phyloP scores from a whole-genome alignment of 2,888 invertebrate genomes.

The Drosophila kanekoi region DNA sequence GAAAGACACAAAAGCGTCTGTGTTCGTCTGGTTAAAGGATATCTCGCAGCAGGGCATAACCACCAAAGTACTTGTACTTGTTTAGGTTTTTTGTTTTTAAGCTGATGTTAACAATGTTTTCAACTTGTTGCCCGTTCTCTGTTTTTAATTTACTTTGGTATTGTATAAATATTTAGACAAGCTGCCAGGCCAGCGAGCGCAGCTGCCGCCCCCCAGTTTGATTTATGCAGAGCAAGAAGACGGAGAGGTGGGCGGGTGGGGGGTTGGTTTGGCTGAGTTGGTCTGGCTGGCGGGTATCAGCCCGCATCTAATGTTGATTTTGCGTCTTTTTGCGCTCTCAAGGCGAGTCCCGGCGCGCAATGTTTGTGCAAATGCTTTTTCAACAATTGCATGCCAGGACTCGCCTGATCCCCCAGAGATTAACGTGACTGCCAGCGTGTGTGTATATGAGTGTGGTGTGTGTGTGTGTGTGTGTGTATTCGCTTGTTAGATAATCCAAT shows the following conservation, averaged over 20 bases:
- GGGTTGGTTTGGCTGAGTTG: not conserved
- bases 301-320: slow-evolving; percentile 73
- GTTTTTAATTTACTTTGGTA: slow-evolving; percentile 79
- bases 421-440: slow-evolving; percentile 74
- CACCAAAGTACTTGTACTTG: slow-evolving; percentile 3
- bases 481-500: slow-evolving; percentile 82
- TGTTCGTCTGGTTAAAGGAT: not conserved
- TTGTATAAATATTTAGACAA: slow-evolving; percentile 78
- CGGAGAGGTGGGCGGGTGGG: not conserved
- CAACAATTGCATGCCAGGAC: slow-evolving; percentile 74
- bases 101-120: slow-evolving; percentile 66
- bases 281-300: slow-evolving; percentile 17
- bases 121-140: slow-evolving; percentile 73
- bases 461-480: slow-evolving; percentile 43
- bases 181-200: slow-evolving; percentile 43
- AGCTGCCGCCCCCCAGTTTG: slow-evolving; percentile 48
- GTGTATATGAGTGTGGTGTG: slow-evolving; percentile 4
- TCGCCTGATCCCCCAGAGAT: slow-evolving; percentile 77
- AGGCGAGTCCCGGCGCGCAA: slow-evolving; percentile 33
- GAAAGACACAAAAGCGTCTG: too few species aligned
- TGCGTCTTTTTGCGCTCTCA: slow-evolving; percentile 68
- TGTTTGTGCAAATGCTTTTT: slow-evolving; percentile 76
- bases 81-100: slow-evolving; percentile 31
- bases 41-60: not conserved
- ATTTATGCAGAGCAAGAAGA: slow-evolving; percentile 62